phyloP scores from a whole-genome alignment of 2,797 vertebrate genomes.

The Tiaroga cobitis region DNA sequence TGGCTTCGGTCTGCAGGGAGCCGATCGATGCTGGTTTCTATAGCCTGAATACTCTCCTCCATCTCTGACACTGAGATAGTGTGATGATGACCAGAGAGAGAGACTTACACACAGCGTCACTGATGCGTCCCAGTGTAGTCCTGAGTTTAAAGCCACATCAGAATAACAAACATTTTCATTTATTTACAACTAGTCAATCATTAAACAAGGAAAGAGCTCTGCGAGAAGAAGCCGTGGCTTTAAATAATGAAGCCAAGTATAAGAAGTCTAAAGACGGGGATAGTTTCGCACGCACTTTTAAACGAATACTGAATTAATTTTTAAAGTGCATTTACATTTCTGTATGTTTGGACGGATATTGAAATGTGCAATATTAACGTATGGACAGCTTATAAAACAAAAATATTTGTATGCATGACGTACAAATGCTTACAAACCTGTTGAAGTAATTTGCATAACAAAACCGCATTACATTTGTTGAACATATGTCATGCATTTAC shows the following conservation, averaged over 20 bases:
- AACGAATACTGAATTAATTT: not conserved
- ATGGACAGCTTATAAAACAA: not conserved
- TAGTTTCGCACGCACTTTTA: not conserved
- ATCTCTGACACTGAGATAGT: slow-evolving; percentile 72
- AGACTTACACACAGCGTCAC: not conserved
- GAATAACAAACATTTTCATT: not conserved
- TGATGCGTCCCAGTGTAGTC: not conserved
- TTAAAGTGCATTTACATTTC: not conserved
- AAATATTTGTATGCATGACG: not conserved
- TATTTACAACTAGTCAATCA: slow-evolving; percentile 23
- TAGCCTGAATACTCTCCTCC: slow-evolving; percentile 70
- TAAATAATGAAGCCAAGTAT: slow-evolving; percentile 17
- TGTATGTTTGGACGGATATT: not conserved
- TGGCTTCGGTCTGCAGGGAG: slow-evolving; percentile 67
- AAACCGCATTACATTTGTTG: not conserved
- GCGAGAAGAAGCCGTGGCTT: not conserved
- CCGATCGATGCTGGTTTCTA: slow-evolving; percentile 77
- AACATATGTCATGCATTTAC: not conserved
- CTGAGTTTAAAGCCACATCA: slow-evolving; percentile 4
- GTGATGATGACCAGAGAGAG: slow-evolving; percentile 62
- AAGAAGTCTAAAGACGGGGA: not conserved
- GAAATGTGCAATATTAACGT: not conserved
- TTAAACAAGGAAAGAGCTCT: slow-evolving; percentile 3
- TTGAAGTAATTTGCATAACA: not conserved
- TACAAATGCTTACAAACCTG: not conserved